phyloP scores from a whole-genome alignment of 1,140 invertebrate genomes.

The Helicoverpa armigera region DNA sequence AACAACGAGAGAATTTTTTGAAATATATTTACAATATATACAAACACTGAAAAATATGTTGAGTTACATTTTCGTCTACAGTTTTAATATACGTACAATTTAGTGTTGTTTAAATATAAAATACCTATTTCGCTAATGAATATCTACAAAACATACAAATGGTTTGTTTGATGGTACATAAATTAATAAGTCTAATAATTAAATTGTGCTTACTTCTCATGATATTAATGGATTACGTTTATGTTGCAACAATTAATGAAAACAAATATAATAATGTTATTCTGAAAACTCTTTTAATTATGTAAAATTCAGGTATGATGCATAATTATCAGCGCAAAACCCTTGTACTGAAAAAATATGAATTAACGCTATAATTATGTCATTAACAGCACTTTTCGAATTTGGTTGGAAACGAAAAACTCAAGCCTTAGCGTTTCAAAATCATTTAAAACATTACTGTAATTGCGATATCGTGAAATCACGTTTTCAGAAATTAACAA shows the following conservation, averaged over 20 bases:
- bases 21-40: slow-evolving; percentile 52
- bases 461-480: neutral
- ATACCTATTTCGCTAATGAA: slow-evolving; percentile 24
- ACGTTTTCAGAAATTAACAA: neutral
- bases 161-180: neutral
- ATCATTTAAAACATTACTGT: no score
- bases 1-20: slow-evolving; percentile 33
- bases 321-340: no score
- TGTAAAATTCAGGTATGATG: no score
- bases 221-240: neutral
- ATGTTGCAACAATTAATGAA: no score
- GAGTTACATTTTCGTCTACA: slow-evolving; percentile 39
- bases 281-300: no score
- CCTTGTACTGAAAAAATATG: no score
- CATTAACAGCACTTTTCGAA: no score
- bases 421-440: no score
- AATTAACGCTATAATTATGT: no score
- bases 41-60: slow-evolving; percentile 45
- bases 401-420: no score
- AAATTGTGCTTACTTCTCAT: neutral
- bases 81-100: slow-evolving; percentile 12
- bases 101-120: slow-evolving; percentile 14
- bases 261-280: no score
- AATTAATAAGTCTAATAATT: neutral
- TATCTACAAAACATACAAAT: slow-evolving; percentile 24